phyloP scores from a whole-genome alignment of 1,140 invertebrate genomes.

The Physella acuta region DNA sequence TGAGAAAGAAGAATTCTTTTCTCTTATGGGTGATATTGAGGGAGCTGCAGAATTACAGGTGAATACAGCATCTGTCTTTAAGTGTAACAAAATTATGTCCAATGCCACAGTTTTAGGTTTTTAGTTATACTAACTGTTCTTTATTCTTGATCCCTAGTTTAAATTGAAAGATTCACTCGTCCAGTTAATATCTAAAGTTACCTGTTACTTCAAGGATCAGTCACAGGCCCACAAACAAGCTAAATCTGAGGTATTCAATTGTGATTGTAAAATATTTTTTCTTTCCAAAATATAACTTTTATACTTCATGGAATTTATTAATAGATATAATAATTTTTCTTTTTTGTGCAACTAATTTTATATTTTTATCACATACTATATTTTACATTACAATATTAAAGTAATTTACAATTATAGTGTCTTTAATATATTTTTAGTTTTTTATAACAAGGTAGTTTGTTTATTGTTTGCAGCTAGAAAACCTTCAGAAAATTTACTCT shows the following conservation, averaged over 20 bases:
- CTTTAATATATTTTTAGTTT: neutral
- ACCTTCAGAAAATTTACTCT: neutral
- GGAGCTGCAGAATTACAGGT: slow-evolving; percentile 24
- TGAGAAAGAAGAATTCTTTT: slow-evolving; percentile 20
- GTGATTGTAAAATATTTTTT: neutral
- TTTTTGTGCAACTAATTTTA: too few species aligned
- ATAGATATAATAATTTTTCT: neutral
- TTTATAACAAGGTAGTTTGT: neutral
- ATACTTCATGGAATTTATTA: neutral
- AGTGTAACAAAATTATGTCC: too few species aligned
- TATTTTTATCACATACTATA: neutral
- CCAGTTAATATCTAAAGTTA: too few species aligned
- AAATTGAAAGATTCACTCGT: neutral
- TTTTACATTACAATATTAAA: neutral
- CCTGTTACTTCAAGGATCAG: too few species aligned
- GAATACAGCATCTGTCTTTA: too few species aligned
- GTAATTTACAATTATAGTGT: neutral
- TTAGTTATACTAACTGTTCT: neutral
- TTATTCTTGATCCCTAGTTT: neutral
- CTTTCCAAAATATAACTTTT: neutral
- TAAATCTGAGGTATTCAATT: too few species aligned
- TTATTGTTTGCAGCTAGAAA: neutral
- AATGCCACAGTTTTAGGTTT: neutral
- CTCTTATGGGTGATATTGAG: slow-evolving; percentile 25
- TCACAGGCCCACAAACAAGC: too few species aligned